Percentiles rank a stretch among this genome's conserved stretches.
Evolutionary conservation across 2,797 vertebrate genomes (phyloP).

Genomic region (Acanthiza pusilla): DNA sequence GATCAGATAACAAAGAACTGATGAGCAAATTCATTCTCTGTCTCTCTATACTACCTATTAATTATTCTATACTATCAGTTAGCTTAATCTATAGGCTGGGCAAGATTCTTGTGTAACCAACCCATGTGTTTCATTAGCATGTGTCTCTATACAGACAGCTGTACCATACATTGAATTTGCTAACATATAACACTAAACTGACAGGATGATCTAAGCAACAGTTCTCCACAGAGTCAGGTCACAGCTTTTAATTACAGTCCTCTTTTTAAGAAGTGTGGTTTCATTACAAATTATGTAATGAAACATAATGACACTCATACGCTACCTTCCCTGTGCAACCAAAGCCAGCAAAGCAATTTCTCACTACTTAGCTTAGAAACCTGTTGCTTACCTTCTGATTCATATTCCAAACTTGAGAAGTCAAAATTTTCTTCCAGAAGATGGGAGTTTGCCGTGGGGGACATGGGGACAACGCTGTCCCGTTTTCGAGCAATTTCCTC

Average conservation of each 20-base stretch:
- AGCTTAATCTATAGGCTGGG: not conserved
- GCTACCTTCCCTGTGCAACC: not conserved
- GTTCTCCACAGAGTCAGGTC: not conserved
- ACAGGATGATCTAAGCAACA: not conserved
- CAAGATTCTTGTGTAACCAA: not conserved
- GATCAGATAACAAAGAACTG: not conserved
- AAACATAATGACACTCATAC: not conserved
- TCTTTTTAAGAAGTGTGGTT: not conserved
- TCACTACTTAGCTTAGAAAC: not conserved
- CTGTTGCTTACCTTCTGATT: slow-evolving; percentile 73
- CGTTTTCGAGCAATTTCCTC: slow-evolving; percentile 75
- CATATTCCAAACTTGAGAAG: slow-evolving; percentile 77
- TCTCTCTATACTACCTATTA: not conserved
- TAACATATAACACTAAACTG: not conserved
- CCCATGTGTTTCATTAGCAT: not conserved
- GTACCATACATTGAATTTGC: not conserved
- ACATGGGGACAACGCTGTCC: slow-evolving; percentile 68
- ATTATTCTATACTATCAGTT: not conserved
- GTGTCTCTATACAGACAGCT: not conserved
- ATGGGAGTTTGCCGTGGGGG: slow-evolving; percentile 77
- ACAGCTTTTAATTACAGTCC: not conserved
- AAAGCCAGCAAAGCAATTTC: not conserved
- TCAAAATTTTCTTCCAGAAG: slow-evolving; percentile 80
- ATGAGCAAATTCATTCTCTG: not conserved
- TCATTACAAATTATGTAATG: not conserved